Evolutionary conservation across 1,140 invertebrate genomes (phyloP), one percentile per base, ranked within the genome.

Genomic region (Hermetia illucens): DNA sequence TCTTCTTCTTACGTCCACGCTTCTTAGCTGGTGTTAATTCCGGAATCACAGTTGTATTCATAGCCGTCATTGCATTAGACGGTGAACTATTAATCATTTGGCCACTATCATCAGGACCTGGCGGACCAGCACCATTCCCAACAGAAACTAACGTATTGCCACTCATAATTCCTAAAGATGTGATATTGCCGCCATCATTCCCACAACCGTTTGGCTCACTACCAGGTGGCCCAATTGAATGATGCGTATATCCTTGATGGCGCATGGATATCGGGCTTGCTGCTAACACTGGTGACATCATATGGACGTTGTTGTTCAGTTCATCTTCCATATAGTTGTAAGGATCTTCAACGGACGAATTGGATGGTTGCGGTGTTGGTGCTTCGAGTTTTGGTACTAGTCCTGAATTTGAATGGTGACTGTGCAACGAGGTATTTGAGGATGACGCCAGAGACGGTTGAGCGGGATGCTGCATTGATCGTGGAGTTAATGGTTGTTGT

Each of bases 321-420:
- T 72, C 79, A 52, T 86, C 82, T 51, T 84, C 81, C 17, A 84
- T 80, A 64, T 84, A 84, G 53, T 77, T 81, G 58, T 84, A 84
- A 2, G 80, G 80, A 58, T 84, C 81, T 44, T 75, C 74, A 38
- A 68, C 55, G 17, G 8, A 17, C 5, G 33, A 31, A n/a, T n/a
- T n/a, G n/a, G n/a, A n/a, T n/a, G 18, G 3, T 12, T 4, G 4
- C 21, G 19, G n/a, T 21, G 15, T 42, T 39, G 19, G 38, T 42
- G 18, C 39, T 42, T 10, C 37, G 36, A 15, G 27, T 21, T 42
- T 42, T 22, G 34, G 41, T 29, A 17, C 8, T 30, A 29, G 17
- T 18, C 16, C 25, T 9, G 24, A n/a, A 4, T 15, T 24, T 10
- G 3, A 9, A 22, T 33, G n/a, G n/a, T n/a, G n/a, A n/a, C 21